A percentile compares a stretch with the other conserved stretches of the same genome.
Conservation (phyloP, 1,140 invertebrate genomes). For the Drosophila ananassae region DNA sequence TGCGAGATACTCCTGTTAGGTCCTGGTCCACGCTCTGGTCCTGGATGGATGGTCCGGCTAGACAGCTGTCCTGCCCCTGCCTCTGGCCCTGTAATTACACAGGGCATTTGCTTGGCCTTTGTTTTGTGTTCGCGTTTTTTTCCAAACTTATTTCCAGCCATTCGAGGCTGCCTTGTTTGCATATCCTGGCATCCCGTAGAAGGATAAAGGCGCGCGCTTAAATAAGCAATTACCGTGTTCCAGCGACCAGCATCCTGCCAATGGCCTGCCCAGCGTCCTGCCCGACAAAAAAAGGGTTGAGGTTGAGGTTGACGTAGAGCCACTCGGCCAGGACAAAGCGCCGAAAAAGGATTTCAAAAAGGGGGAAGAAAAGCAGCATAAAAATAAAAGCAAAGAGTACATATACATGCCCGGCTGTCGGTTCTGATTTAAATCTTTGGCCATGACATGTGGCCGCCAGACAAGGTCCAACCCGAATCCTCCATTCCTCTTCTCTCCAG, state of each 20-base stretch:
- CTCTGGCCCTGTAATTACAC: conserved; percentile 65
- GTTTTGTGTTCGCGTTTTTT: conserved; percentile 44
- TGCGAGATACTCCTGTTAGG: conserved; percentile 43
- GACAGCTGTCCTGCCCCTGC: conserved; percentile 63
- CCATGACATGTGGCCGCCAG: conserved; percentile 73
- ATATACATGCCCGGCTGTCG: conserved; percentile 53
- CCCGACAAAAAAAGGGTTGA: conserved; percentile 47
- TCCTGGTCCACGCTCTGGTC: conserved; percentile 38
- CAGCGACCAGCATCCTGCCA: conserved; percentile 71
- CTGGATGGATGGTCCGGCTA: conserved; percentile 52
- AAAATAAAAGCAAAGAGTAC: conserved; percentile 26
- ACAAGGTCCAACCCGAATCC: conserved; percentile 34
- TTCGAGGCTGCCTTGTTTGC: conserved; percentile 37
- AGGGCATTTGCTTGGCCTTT: conserved; percentile 73
- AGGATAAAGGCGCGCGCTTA: conserved; percentile 78
- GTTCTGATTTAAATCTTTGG: conserved; percentile 75
- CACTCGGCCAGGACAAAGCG: conserved; percentile 52
- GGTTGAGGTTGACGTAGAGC: conserved; percentile 46
- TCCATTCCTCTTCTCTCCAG: background rate
- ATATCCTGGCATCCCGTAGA: conserved; percentile 64
- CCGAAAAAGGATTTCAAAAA: conserved; percentile 49
- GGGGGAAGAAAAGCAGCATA: conserved; percentile 26
- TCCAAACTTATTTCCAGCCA: conserved; percentile 28
- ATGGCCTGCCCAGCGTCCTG: conserved; percentile 70
- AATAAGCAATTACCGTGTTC: conserved; percentile 80